phyloP scores from a whole-genome alignment of 2,797 vertebrate species.

The Presbytis comata region DNA sequence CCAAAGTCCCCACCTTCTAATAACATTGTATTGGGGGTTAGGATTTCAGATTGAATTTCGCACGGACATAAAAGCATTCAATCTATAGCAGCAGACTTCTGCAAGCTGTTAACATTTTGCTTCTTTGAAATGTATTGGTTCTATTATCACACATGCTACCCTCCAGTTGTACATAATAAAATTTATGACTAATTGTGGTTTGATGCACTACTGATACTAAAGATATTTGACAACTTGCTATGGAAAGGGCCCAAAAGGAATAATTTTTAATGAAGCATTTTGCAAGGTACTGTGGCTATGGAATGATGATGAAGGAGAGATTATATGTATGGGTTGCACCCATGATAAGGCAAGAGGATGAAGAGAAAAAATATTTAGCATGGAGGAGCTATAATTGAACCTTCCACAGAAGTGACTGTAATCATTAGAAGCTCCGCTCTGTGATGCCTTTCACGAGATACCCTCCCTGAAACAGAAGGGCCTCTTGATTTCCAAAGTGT shows the following conservation, averaged over 20 bases:
- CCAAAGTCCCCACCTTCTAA: not conserved
- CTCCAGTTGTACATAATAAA: not conserved
- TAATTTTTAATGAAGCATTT: not conserved
- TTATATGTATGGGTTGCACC: not conserved
- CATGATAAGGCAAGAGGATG: not conserved
- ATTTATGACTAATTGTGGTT: not conserved
- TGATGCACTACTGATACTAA: not conserved
- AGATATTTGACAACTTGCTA: not conserved
- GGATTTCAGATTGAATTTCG: not conserved
- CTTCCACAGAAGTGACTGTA: not conserved
- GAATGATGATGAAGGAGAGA: not conserved
- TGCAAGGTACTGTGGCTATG: not conserved
- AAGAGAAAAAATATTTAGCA: not conserved
- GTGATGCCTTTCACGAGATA: not conserved
- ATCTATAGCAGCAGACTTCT: not conserved
- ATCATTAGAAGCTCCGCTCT: not conserved
- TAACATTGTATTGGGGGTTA: not conserved
- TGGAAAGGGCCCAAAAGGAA: not conserved
- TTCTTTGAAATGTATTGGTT: not conserved
- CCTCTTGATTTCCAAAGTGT: not conserved
- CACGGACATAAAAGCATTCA: not conserved
- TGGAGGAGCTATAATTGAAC: not conserved
- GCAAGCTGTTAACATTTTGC: not conserved
- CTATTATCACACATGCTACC: not conserved
- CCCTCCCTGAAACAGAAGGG: not conserved